Percentiles rank a stretch among this genome's conserved stretches.
These are phyloP conservation scores for Mus musculus DNA, from an alignment of 2,113 vertebrate species.

Conservation along the genomic window GRCm39 chr1:123035001-123035500, in stretches of 20 bases:
- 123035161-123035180: conserved; percentile 43
- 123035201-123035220: conserved; percentile 40
- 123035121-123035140: conserved; percentile 27
- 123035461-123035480: background rate
- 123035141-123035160: conserved; percentile 44
- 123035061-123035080: background rate
- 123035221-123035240: conserved; percentile 54
- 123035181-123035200: conserved; percentile 41
- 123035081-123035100: conserved; percentile 51
- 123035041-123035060: background rate
- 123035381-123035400: conserved; percentile 12
- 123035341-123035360: conserved; percentile 52
- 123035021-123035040: background rate
- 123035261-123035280: conserved; percentile 9
- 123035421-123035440: conserved; percentile 49
- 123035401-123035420: conserved; percentile 40
- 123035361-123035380: conserved; percentile 65
- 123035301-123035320: background rate
- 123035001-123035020: background rate
- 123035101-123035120: conserved; percentile 33
- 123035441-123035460: conserved; percentile 33
- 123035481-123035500: background rate
- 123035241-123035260: conserved; percentile 53
- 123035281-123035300: background rate
- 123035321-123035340: conserved; percentile 24